phyloP scores from a whole-genome alignment of 2,113 vertebrate genomes.

The Petrocephalus zakoni region DNA sequence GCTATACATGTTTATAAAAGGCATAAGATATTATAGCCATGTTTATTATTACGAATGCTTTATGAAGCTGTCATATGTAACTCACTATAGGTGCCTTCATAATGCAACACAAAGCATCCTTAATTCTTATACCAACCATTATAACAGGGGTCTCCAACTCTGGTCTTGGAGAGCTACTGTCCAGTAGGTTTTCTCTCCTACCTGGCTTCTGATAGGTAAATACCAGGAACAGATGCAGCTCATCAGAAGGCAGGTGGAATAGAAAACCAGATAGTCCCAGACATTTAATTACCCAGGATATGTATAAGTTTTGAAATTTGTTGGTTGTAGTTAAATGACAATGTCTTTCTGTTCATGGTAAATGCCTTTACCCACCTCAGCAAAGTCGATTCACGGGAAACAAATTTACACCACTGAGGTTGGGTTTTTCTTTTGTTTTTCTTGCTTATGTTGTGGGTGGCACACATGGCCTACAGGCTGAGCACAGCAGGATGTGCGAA shows the following conservation, averaged over 20 bases:
- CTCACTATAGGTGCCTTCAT: background rate
- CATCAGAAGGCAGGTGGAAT: too few species aligned
- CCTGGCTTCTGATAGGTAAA: too few species aligned
- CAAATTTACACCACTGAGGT: background rate
- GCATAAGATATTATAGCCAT: background rate
- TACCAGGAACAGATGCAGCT: too few species aligned
- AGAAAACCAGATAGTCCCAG: background rate
- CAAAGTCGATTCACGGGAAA: background rate
- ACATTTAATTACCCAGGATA: background rate
- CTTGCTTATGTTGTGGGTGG: background rate
- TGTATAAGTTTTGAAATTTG: background rate
- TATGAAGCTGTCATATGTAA: background rate
- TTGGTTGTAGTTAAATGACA: background rate
- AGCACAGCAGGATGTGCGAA: background rate
- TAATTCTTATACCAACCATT: too few species aligned
- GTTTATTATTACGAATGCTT: background rate
- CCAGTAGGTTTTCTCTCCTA: too few species aligned
- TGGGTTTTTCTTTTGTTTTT: background rate
- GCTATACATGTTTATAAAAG: background rate
- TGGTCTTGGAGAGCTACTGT: too few species aligned
- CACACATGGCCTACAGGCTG: background rate
- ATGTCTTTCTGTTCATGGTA: background rate
- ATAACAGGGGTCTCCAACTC: too few species aligned
- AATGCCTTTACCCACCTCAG: background rate
- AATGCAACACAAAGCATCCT: too few species aligned